These are phyloP conservation scores for Percopsis transmontana DNA, from an alignment of 2,113 vertebrate genomes.

Conservation along the genomic window DNA sequence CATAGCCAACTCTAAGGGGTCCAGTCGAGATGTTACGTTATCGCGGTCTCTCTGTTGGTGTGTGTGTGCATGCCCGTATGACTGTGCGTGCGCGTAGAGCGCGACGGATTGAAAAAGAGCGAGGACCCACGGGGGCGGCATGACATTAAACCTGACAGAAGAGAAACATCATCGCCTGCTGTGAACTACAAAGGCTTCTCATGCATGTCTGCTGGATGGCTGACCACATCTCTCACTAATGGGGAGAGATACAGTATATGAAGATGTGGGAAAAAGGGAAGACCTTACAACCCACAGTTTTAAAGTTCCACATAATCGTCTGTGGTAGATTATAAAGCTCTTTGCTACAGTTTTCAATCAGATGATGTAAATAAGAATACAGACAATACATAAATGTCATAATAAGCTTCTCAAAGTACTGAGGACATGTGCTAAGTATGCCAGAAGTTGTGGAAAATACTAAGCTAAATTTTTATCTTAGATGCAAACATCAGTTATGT, in stretches of 20 bases:
- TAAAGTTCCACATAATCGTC: not conserved
- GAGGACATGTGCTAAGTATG: too few species aligned
- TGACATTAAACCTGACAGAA: constrained; percentile 37
- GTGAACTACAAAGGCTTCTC: constrained; percentile 19
- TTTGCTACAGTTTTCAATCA: not conserved
- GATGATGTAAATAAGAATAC: not conserved
- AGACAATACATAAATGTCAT: too few species aligned
- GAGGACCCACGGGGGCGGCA: not conserved
- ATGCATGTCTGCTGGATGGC: constrained; percentile 10
- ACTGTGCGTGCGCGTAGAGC: constrained; percentile 5
- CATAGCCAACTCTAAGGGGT: too few species aligned
- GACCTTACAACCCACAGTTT: not conserved
- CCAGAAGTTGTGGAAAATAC: too few species aligned
- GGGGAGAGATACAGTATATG: constrained; percentile 5
- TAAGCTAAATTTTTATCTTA: too few species aligned
- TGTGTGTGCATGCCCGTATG: not conserved
- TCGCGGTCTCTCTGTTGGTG: constrained; percentile 11
- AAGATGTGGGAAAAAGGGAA: not conserved
- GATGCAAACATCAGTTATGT: too few species aligned
- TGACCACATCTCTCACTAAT: constrained; percentile 32
- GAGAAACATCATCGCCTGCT: constrained; percentile 32
- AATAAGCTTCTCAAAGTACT: too few species aligned
- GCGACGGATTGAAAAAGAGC: constrained; percentile 2
- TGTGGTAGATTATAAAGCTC: not conserved
- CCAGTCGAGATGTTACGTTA: not conserved